Conservation (phyloP, 2,113 vertebrate genomes). For the Ahaetulla prasina region DNA sequence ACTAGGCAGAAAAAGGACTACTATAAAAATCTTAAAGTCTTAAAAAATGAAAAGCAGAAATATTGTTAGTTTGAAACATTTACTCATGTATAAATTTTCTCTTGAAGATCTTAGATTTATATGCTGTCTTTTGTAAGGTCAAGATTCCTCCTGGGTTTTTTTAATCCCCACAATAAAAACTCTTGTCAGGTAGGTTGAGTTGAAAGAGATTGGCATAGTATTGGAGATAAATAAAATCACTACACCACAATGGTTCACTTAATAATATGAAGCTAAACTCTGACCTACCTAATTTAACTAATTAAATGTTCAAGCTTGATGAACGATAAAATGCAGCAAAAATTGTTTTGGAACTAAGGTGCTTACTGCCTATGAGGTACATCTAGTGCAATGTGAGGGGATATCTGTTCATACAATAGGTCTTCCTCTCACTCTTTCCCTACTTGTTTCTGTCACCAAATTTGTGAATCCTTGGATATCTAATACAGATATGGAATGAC, state of each 20-base stretch:
- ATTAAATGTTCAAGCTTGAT: not conserved
- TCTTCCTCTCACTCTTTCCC: not conserved
- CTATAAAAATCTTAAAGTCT: not conserved
- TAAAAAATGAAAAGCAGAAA: not conserved
- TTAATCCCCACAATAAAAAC: not conserved
- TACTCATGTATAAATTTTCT: not conserved
- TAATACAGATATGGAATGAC: not conserved
- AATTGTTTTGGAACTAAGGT: not conserved
- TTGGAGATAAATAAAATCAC: not conserved
- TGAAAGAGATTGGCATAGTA: not conserved
- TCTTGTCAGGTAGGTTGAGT: not conserved
- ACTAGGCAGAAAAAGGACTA: too few species aligned
- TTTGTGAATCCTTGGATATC: not conserved
- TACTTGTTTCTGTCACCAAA: not conserved
- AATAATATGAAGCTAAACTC: not conserved
- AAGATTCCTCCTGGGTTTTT: not conserved
- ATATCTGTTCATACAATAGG: not conserved
- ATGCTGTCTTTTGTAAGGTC: not conserved
- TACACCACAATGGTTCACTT: not conserved
- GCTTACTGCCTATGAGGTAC: not conserved
- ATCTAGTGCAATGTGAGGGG: not conserved
- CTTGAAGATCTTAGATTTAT: not conserved
- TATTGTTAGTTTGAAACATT: not conserved
- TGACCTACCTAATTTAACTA: not conserved
- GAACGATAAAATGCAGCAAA: not conserved